Base-by-base conservation (phyloP, 2,113 vertebrate genomes). In the Andinoacara biseriatus region DNA sequence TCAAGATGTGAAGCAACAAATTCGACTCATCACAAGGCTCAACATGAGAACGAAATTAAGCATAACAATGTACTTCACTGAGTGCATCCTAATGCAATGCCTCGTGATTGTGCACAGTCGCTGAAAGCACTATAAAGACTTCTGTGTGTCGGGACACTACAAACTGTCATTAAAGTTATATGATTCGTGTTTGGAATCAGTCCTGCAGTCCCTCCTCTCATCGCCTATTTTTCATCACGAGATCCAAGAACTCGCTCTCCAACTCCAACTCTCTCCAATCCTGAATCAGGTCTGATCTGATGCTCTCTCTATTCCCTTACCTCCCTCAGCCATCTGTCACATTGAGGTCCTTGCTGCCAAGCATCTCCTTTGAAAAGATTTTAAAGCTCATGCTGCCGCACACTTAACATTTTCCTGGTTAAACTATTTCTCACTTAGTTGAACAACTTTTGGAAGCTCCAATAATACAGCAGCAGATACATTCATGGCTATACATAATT, bases 301-400 rank as follows among this genome's bases (percentile, higher is more conserved):
- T 82, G 82, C 85, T 78, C 88, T 84, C 24, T 86, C 84, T 87
- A 87, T 92, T 94, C 91, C 90, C 92, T 80, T 76, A 87, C 92
- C 92, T 93, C 92, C 87, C 87, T 88, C 87, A 84, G 92, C 94
- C 95, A 95, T 95, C 95, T 95, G 95, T 93, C 89, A 93, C 89
- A 84, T 82, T 74, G 38, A 81, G 87, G 60, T 89, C 86, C 78
- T 89, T 13, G 74, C 83, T 92, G 91, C 91, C 92, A 91, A 92
- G 86, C 15, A 43, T 78, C 80, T 84, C 83, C 76, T 92, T 92
- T 90, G 81, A 90, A 90, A 87, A 80, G 11, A 74, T 83, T 92
- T 87, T 72, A 85, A 90, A 87, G 81, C 85, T 90, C 80, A 81
- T 24, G 43, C 87, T 76, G 85, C 86, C 86, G 84, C 63, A 38